Evolutionary conservation across 2,113 vertebrate genomes (phyloP), one percentile per base, ranked within the genome.

Genomic region (Anguilla japonica): DNA sequence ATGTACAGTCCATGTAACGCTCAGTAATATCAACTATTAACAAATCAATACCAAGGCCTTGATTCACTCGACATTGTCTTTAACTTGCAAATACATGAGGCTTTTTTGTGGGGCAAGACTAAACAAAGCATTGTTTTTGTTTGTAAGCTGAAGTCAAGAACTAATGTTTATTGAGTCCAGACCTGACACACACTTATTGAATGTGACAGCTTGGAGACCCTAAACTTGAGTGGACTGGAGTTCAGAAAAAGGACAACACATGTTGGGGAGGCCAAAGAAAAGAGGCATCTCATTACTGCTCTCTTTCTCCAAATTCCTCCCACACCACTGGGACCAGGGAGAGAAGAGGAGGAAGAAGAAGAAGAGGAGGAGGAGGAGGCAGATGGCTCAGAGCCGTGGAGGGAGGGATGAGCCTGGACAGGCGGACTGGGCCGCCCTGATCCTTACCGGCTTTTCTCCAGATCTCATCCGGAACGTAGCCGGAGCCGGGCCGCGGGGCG

Each of bases 391-490:
- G 71, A n/a, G 26, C 71, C 9, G 71, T 14, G n/a, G 71, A 29
- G 26, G 7, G n/a, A 75, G 71, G n/a, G 71, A 75, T 71, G 16
- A 71, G 63, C 20, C 20, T n/a, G 26, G 26, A 71, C 26, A 20
- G 4, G 63, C 6, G 26, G 71, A 22, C 4, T n/a, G 71, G 71
- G 16, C 79, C 57, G 20, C 41, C 50, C 79, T 63, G 1, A 81
- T 53, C 84, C 96, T 95, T 93, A 99, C 98, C 98, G 89, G 98
- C 98, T 95, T 99, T 99, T 88, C 97, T 98, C 98, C 98, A 99
- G 57, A 99, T 99, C 93, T 99, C 98, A 90, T 99, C 98, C 9
- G 98, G 97, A 89, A 99, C 97, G 22, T 98, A 99, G 88, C 97
- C 96, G 0, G 98, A 92, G 86, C 96, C 96, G n/a, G 97, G 94